Base-by-base conservation (phyloP, 2,113 vertebrate species). In the Phalacrocorax brasilianus region DNA sequence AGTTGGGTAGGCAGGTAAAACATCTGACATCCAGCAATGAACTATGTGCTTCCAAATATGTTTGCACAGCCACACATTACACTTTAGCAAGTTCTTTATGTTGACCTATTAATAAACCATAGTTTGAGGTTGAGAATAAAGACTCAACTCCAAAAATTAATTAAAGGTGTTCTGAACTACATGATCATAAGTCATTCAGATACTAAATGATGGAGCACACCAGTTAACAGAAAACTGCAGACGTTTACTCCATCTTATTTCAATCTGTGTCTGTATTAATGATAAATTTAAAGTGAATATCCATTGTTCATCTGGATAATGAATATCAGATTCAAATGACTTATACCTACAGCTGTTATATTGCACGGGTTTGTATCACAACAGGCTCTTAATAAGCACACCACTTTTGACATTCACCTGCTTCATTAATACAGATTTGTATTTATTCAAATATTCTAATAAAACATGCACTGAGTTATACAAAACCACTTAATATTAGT, bases 131-230 rank as follows among this genome's bases (percentile, higher is more conserved):
- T 93, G 70, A 91, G n/a, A 87, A 92, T 80, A 92, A 94, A 89
- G 74, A 14, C 33, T 95, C 32, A 72, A 79, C 52, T 95, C 63
- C 63, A 93, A 91, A 97, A 95, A 96, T 96, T 97, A 97, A 97
- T 97, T 96, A 93, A 68, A 96, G 71, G 53, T 95, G 85, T 93
- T 77, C 94, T 96, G 94, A 97, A 91, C 91, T 95, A 85, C 75
- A 93, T 79, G 80, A 92, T 95, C 91, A 85, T 95, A 95, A 97
- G 73, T 96, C 88, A 97, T 91, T 95, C 74, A 79, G 65, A 24
- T 93, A 62, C 83, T 95, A 95, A 94, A 82, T 95, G 80, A 96
- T 87, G 84, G 74, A 95, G 78, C 26, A 71, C 17, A 79, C 14
- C 58, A 78, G 66, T 89, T 96, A 93, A 81, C 89, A 93, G 79